phyloP scores from a whole-genome alignment of 2,888 invertebrate genomes.

The Kuschelorhynchus macadamiae region DNA sequence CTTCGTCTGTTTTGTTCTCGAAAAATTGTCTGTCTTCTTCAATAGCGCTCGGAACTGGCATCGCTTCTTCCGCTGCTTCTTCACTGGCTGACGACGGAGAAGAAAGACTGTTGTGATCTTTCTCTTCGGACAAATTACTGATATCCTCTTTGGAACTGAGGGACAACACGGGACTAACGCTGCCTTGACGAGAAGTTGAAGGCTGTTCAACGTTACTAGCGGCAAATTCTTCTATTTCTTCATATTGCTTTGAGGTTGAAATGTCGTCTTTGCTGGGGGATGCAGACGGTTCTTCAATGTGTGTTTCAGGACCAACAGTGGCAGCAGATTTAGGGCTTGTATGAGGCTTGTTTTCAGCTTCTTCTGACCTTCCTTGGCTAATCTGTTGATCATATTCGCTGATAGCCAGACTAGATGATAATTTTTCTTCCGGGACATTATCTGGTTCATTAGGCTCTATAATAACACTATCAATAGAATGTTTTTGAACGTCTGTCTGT shows the following conservation, averaged over 20 bases:
- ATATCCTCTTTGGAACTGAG: conserved; percentile 45
- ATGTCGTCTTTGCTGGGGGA: conserved; percentile 3
- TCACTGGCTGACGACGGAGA: conserved; percentile 43
- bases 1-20: conserved; percentile 49
- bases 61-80: conserved; percentile 18
- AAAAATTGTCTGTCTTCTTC: conserved; percentile 45
- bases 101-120: conserved; percentile 46
- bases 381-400: too few relatives aligned
- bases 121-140: conserved; percentile 49
- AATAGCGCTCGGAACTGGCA: conserved; percentile 8
- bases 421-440: too few relatives aligned
- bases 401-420: too few relatives aligned
- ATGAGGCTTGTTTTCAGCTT: neutral
- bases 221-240: conserved; percentile 9
- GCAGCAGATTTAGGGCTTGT: too few relatives aligned
- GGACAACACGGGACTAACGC: conserved; percentile 2
- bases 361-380: neutral
- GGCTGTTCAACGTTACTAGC: conserved; percentile 9
- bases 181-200: conserved; percentile 11
- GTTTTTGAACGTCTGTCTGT: too few relatives aligned
- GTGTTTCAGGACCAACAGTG: conserved; percentile 5
- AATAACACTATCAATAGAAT: too few relatives aligned
- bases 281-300: neutral
- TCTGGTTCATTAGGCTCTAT: too few relatives aligned
- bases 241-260: conserved; percentile 8